A percentile compares a stretch with the other conserved stretches of the same genome.
Conservation (phyloP, 1,140 invertebrate species). For the Ephestia elutella region DNA sequence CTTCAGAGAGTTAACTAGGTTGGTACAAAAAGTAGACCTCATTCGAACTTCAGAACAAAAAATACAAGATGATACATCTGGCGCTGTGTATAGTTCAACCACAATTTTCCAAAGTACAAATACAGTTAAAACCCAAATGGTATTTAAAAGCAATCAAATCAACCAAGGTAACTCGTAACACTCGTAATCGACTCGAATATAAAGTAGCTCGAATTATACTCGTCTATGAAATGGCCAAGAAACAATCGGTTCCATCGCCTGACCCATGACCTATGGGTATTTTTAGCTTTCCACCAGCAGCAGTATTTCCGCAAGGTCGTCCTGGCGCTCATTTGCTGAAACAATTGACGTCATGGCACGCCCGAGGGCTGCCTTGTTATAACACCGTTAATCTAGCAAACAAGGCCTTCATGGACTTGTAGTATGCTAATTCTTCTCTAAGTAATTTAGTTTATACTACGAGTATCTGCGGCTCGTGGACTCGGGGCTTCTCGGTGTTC, state of each 20-base stretch:
- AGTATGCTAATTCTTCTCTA: neutral
- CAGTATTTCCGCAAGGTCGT: conserved; percentile 52
- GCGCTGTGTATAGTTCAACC: too few relatives aligned
- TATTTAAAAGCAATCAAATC: too few relatives aligned
- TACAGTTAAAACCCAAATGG: neutral
- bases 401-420: conserved; percentile 10
- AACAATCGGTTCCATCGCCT: conserved; percentile 19
- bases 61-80: neutral
- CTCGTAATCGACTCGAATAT: neutral
- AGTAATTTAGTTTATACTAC: neutral
- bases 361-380: conserved; percentile 47
- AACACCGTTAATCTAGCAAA: conserved; percentile 43
- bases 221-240: neutral
- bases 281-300: conserved; percentile 55
- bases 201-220: neutral
- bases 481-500: too few relatives aligned
- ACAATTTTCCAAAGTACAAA: neutral
- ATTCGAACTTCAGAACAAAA: neutral
- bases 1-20: neutral
- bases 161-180: neutral
- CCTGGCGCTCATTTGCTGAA: conserved; percentile 57
- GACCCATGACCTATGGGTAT: conserved; percentile 64
- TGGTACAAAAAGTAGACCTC: neutral
- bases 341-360: conserved; percentile 63
- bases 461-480: too few relatives aligned